Evolutionary conservation across 1,140 invertebrate genomes (phyloP).

Genomic region (Metopolophium dirhodum): DNA sequence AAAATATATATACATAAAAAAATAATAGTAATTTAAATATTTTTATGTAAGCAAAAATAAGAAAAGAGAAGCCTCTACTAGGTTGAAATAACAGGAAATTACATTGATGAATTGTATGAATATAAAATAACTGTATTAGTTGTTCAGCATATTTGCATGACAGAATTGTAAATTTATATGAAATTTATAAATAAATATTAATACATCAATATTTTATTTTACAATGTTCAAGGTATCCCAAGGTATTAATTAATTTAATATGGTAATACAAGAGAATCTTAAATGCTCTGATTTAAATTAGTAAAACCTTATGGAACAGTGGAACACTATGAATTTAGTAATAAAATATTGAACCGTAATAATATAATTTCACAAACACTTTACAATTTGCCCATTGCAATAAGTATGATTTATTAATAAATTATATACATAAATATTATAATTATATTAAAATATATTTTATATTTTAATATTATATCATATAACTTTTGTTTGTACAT

Average conservation of each 20-base stretch:
- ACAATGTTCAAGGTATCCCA: not conserved
- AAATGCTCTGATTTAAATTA: not conserved
- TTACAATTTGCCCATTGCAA: not conserved
- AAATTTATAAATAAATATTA: not conserved
- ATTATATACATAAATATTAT: not conserved
- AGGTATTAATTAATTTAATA: not conserved
- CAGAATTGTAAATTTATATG: not conserved
- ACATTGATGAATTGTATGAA: not conserved
- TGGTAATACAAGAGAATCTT: not conserved
- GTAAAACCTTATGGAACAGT: not conserved
- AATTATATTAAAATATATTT: not conserved
- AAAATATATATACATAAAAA: not conserved
- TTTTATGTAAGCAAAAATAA: not conserved
- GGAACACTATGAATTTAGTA: not conserved
- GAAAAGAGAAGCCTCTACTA: constrained; percentile 11
- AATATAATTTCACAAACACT: not conserved
- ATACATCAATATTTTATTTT: not conserved
- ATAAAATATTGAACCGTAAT: not conserved
- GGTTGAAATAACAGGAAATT: not conserved
- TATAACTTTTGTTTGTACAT: not conserved
- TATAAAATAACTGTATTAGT: constrained; percentile 33
- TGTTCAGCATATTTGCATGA: not conserved
- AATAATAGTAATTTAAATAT: not conserved
- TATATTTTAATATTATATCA: constrained; percentile 10
- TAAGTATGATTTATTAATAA: constrained; percentile 12